Evolutionary conservation across 2,888 invertebrate genomes (phyloP).

Genomic region (Isoperla grammatica): DNA sequence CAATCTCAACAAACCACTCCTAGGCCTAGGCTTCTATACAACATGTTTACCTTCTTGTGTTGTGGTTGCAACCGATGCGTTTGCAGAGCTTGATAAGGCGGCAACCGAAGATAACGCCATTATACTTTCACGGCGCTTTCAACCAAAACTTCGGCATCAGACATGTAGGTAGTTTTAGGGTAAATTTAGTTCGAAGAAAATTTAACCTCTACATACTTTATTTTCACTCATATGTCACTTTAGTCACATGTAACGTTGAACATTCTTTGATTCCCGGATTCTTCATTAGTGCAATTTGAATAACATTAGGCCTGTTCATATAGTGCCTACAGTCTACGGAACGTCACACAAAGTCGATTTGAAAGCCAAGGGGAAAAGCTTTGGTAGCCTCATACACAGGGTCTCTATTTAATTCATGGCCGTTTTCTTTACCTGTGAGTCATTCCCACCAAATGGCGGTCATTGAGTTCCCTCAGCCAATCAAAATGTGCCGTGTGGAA

Average conservation of each 20-base stretch:
- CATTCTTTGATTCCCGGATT: constrained; percentile 14
- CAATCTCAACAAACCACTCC: too few relatives aligned
- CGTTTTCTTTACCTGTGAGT: constrained; percentile 59
- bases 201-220: too few relatives aligned
- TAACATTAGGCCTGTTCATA: constrained; percentile 17
- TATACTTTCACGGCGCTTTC: constrained; percentile 35
- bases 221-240: too few relatives aligned
- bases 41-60: constrained; percentile 31
- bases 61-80: constrained; percentile 27
- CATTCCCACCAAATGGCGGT: constrained; percentile 62
- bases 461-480: constrained; percentile 43
- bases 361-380: constrained; percentile 35
- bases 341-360: constrained; percentile 33
- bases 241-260: constrained; percentile 23
- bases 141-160: constrained; percentile 20
- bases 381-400: constrained; percentile 54
- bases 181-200: too few relatives aligned
- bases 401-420: constrained; percentile 49
- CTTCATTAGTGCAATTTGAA: neutral
- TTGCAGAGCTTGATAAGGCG: constrained; percentile 36
- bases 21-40: neutral
- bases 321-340: constrained; percentile 24
- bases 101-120: constrained; percentile 43
- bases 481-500: constrained; percentile 38
- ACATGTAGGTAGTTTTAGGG: constrained; percentile 26